A percentile compares a stretch with the other conserved stretches of the same genome.
These are phyloP conservation scores for Tyto alba DNA, from an alignment of 2,113 vertebrate genomes.

Conservation along the genomic window DNA sequence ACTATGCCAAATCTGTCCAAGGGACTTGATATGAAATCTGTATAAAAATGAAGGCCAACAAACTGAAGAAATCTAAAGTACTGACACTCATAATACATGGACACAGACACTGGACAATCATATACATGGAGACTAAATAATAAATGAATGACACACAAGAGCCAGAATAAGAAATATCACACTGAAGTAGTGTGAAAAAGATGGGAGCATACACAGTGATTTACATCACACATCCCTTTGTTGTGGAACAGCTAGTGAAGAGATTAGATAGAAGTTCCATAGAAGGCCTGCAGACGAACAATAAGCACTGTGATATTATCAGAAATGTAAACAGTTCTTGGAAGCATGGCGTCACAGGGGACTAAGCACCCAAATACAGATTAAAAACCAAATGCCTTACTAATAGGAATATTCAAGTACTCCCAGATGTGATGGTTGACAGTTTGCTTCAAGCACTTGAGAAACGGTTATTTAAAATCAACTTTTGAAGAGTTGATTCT, in stretches of 20 bases:
- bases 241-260: background rate
- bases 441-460: background rate
- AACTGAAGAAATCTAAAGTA: background rate
- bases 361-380: background rate
- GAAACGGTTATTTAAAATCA: background rate
- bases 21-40: background rate
- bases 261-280: background rate
- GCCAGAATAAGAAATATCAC: background rate
- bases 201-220: background rate
- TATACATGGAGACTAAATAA: background rate
- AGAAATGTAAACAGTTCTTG: conserved; percentile 1
- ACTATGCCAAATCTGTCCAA: background rate
- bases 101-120: background rate
- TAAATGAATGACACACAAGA: background rate
- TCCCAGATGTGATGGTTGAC: background rate
- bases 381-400: background rate
- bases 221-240: background rate
- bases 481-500: background rate
- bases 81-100: background rate
- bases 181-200: background rate
- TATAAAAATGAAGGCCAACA: background rate
- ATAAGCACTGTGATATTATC: background rate
- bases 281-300: background rate
- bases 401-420: background rate
- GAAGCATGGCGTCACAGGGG: background rate